Evolutionary conservation across 2,797 vertebrate genomes (phyloP).

Genomic region (Acestrorhynchus altus): DNA sequence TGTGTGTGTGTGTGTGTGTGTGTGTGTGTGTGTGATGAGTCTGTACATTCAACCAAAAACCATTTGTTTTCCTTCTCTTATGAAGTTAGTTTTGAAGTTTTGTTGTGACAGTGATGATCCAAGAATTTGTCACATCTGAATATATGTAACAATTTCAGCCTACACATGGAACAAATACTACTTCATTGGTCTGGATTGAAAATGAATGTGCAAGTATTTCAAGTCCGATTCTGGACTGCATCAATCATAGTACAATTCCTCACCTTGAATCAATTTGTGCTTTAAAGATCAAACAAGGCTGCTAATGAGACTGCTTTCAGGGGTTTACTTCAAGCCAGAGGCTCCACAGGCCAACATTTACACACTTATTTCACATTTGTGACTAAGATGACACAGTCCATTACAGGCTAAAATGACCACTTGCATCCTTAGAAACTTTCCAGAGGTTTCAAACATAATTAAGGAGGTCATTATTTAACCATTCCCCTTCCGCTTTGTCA

Average conservation of each 20-base stretch:
- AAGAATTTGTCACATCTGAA: neutral
- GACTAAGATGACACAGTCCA: neutral
- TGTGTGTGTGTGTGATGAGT: no score
- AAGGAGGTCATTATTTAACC: conserved; percentile 12
- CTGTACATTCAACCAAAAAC: neutral
- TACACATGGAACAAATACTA: conserved; percentile 5
- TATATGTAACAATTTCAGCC: neutral
- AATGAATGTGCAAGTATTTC: conserved; percentile 78
- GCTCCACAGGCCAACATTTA: conserved; percentile 41
- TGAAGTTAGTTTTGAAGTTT: neutral
- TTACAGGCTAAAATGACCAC: neutral
- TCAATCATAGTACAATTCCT: conserved; percentile 95
- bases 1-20: no score
- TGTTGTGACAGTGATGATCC: neutral
- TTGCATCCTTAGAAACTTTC: neutral
- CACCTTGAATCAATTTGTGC: conserved; percentile 98
- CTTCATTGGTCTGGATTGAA: conserved; percentile 59
- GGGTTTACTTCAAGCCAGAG: conserved; percentile 88
- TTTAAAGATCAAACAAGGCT: conserved; percentile 88
- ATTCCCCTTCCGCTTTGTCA: neutral
- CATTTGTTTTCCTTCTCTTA: neutral
- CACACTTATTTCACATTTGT: conserved; percentile 26
- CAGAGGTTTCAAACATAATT: neutral
- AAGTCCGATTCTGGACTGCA: conserved; percentile 78
- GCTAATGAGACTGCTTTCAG: conserved; percentile 77